Evolutionary conservation across 2,113 vertebrate genomes (phyloP).

Genomic region (Amphiprion ocellaris): DNA sequence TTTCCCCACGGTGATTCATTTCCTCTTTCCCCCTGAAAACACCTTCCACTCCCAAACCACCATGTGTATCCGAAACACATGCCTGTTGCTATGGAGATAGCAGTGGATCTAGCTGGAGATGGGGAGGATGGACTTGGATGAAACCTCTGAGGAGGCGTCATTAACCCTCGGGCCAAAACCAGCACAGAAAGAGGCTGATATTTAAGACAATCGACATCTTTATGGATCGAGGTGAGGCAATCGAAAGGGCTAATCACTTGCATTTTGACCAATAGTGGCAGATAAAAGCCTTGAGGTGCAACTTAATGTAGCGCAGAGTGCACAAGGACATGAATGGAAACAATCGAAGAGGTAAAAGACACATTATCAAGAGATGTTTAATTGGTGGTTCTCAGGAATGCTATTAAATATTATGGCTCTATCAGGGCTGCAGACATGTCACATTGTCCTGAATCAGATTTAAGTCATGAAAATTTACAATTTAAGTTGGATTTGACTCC

Average conservation of each 20-base stretch:
- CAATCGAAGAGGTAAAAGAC: conserved; percentile 13
- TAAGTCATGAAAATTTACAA: background rate
- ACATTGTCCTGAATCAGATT: background rate
- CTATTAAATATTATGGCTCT: no score
- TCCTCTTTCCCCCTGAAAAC: conserved; percentile 50
- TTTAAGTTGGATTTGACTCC: no score
- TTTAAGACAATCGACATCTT: conserved; percentile 30
- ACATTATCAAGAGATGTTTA: background rate
- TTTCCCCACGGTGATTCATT: conserved; percentile 70
- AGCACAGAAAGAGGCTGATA: conserved; percentile 13
- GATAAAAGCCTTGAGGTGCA: conserved; percentile 44
- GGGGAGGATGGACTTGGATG: background rate
- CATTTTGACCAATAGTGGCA: conserved; percentile 19
- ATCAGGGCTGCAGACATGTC: background rate
- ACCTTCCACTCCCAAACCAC: conserved; percentile 11
- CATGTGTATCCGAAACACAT: conserved; percentile 58
- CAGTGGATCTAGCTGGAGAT: background rate
- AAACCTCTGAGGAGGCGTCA: conserved; percentile 46
- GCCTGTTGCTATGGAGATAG: conserved; percentile 61
- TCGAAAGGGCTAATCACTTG: conserved; percentile 42
- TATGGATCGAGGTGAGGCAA: conserved; percentile 24
- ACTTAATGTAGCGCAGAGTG: conserved; percentile 13
- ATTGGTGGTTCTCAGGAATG: conserved; percentile 14
- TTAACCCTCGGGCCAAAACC: conserved; percentile 61
- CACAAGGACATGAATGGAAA: conserved; percentile 20